phyloP scores from a whole-genome alignment of 2,113 vertebrate species.

The Lampris megalopsis region DNA sequence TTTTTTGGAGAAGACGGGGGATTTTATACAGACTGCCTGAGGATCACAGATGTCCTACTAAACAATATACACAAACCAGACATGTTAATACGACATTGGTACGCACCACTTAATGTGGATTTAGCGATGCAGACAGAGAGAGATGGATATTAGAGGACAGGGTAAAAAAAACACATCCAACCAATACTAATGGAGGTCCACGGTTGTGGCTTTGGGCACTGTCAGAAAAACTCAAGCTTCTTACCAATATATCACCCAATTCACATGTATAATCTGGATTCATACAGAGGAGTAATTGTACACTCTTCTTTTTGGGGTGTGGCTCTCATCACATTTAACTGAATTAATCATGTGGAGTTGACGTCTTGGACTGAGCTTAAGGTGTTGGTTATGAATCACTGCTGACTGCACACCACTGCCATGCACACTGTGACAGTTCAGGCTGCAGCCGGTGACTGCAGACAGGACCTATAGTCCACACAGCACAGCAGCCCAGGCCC shows the following conservation, averaged over 20 bases:
- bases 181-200: background rate
- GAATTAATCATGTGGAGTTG: no score
- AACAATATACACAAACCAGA: constrained; percentile 17
- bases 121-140: background rate
- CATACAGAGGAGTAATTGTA: no score
- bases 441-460: background rate
- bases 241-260: background rate
- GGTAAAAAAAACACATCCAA: background rate
- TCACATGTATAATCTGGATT: background rate
- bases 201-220: background rate
- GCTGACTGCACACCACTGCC: background rate
- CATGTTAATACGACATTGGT: background rate
- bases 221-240: background rate
- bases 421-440: background rate
- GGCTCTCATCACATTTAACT: no score
- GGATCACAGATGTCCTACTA: constrained; percentile 22
- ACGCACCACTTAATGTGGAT: background rate
- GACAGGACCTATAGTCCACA: background rate
- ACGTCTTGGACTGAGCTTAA: no score
- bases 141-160: constrained; percentile 30
- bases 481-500: background rate
- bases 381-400: no score
- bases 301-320: no score
- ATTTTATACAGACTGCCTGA: background rate
- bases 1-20: background rate